phyloP scores from a whole-genome alignment of 2,113 vertebrate species.

The Porphyrio hochstetteri region DNA sequence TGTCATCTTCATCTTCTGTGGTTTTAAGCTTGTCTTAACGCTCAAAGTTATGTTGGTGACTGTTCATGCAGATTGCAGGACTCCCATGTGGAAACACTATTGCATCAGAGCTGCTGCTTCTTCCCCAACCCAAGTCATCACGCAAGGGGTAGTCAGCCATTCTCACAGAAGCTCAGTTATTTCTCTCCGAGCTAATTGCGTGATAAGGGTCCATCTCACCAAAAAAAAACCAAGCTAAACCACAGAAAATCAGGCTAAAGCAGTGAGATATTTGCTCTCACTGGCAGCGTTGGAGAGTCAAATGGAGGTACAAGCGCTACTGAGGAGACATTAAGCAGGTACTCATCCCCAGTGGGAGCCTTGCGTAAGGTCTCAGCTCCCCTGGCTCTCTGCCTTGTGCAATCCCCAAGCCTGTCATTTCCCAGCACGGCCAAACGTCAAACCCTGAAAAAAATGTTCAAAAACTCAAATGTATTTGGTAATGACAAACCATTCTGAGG shows the following conservation, averaged over 20 bases:
- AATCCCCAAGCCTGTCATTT: background rate
- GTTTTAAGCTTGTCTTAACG: background rate
- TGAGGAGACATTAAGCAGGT: background rate
- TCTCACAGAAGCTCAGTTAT: background rate
- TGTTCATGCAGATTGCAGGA: background rate
- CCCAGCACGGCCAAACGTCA: background rate
- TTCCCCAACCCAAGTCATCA: background rate
- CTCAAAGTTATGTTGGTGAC: background rate
- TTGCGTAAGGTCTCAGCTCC: background rate
- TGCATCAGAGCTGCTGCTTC: background rate
- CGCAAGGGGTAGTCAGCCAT: background rate
- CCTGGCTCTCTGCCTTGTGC: background rate
- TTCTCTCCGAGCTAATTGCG: background rate
- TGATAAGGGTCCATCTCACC: background rate
- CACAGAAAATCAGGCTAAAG: background rate
- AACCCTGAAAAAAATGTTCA: background rate
- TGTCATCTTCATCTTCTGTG: background rate
- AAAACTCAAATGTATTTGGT: background rate
- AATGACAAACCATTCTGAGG: slow-evolving; percentile 9
- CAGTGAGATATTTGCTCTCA: background rate
- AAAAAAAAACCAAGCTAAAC: too few species aligned
- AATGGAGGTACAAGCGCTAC: background rate
- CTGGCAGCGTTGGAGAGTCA: background rate
- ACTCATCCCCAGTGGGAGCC: background rate
- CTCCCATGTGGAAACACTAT: background rate